Evolutionary conservation across 1,140 invertebrate species (phyloP), one percentile per base, ranked within the genome.

Genomic region (Cephus cinctus): DNA sequence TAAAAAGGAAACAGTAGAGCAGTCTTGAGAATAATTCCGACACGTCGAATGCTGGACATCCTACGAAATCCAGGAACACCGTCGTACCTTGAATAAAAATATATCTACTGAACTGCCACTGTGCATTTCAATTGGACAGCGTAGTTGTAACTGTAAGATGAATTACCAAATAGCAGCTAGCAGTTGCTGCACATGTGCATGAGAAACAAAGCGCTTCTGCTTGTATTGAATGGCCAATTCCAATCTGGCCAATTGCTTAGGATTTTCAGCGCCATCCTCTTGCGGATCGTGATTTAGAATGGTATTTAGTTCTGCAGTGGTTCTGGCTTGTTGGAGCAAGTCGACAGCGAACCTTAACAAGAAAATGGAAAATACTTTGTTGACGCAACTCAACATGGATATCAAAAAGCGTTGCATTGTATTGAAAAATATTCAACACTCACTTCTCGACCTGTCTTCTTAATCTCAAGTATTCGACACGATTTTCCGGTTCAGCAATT

Each of bases 141-240:
- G n/a, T n/a, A n/a, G n/a, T n/a, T n/a, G n/a, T n/a, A n/a, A n/a
- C n/a, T n/a, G n/a, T n/a, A n/a, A n/a, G n/a, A n/a, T n/a, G n/a
- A 27, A 20, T 44, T 48, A 70, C 93, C 93, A 96, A 54, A 96
- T 87, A 4, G 90, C 83, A 0, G 90, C 88, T 38, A 96, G 71
- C n/a, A 95, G 76, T 73, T 95, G 92, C 69, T 96, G 93, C 55
- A 94, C 89, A 67, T 92, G 93, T 9, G 93, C 87, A 76, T 96
- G 92, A n/a, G 92, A 85, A 16, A 96, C 91, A 67, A 96, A 96
- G 88, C 91, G 73, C 72, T 97, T 98, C 71, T 98, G 95, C 65
- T 94, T 94, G 68, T 92, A 94, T 53, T 89, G 83, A 40, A 98
- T 92, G 1, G 94, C 94, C 31, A 94, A 76, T 64, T 95, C 89